These are phyloP conservation scores for Campaea margaritaria DNA, from an alignment of 2,888 invertebrate genomes.

Conservation along the genomic window DNA sequence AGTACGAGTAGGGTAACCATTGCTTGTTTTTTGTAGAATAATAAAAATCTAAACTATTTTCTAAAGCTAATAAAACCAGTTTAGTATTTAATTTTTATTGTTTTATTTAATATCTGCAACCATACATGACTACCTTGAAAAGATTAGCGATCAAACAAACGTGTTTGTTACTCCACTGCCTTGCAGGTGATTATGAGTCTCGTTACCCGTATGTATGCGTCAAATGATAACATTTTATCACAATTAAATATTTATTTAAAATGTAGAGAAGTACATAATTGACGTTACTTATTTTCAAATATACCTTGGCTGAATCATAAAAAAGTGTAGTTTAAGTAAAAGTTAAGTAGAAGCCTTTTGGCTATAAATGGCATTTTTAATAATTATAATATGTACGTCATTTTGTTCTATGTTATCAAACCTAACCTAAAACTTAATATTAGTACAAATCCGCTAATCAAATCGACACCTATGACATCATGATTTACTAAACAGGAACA, in stretches of 20 bases:
- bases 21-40: too few species aligned
- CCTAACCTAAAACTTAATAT: not conserved
- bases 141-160: slow-evolving; percentile 59
- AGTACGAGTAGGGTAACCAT: too few species aligned
- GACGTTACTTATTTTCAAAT: not conserved
- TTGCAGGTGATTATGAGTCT: slow-evolving; percentile 33
- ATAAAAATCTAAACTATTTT: too few species aligned
- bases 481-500: slow-evolving; percentile 48
- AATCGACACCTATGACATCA: slow-evolving; percentile 42
- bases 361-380: too few species aligned
- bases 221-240: slow-evolving; percentile 36
- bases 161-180: slow-evolving; percentile 48
- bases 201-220: slow-evolving; percentile 38
- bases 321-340: not conserved
- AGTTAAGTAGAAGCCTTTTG: too few species aligned
- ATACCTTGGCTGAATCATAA: not conserved
- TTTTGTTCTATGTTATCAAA: not conserved
- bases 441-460: slow-evolving; percentile 28
- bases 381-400: too few species aligned
- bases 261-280: not conserved
- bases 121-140: slow-evolving; percentile 47
- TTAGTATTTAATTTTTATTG: not conserved
- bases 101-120: slow-evolving; percentile 42
- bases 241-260: slow-evolving; percentile 31
- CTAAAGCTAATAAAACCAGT: too few species aligned